Evolutionary conservation across 2,888 invertebrate genomes (phyloP), one percentile per base, ranked within the genome.

Genomic region (Oscheius sp.): DNA sequence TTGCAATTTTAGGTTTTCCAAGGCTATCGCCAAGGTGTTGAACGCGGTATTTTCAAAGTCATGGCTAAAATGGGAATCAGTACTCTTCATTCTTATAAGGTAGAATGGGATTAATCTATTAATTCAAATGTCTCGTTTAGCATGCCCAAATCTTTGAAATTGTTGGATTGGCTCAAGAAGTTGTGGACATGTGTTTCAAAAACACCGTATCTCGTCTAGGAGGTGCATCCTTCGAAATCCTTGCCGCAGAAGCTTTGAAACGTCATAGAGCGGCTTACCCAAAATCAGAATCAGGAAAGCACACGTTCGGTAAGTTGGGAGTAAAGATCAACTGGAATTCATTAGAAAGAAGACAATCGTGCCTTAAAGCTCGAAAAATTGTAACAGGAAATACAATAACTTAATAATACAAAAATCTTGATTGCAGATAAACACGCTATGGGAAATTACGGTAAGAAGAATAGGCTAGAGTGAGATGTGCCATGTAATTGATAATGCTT

Each of bases 61-160:
- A 98, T 98, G 97, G 97, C 98, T 4, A 98, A 98, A 88, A 98
- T 98, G 98, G 98, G 98, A 69, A 98, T 98, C 86, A 96, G 95
- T 69, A 98, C 97, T 0, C 89, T 98, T 45, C 97, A 97, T 87
- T 96, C 96, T 0, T 98, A 98, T 89, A 97, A 96, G 89, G 88
- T 88, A 73, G n/a, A n/a, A 48, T 53, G 3, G 15, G 10, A 29
- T 53, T 50, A 8, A 23, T 1, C n/a, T 20, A n/a, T 33, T 2
- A 33, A 33, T 15, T 20, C 20, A 57, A 17, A 12, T 34, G 3
- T 20, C 72, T n/a, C n/a, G n/a, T 85, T 29, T 79, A 89, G 88
- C 94, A 96, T 75, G 98, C 98, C 0, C 98, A 98, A 89, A 98
- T 98, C 83, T 98, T 98, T 87, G 98, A 98, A 88, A 96, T 96